Conservation (phyloP, 2,797 vertebrate species). For the Schizopygopsis pylzovi region DNA sequence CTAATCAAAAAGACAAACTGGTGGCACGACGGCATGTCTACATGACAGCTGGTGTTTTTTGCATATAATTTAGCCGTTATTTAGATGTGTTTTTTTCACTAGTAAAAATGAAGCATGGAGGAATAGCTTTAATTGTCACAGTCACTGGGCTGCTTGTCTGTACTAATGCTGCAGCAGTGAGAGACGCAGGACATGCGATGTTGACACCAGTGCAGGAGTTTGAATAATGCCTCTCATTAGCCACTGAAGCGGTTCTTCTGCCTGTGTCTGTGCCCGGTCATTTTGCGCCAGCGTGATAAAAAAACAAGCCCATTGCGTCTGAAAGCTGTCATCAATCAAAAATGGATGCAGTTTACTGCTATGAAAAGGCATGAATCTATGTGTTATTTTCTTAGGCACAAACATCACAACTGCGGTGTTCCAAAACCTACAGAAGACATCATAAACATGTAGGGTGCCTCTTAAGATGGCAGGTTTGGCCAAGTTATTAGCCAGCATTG, state of each 20-base stretch:
- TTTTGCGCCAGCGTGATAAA: constrained; percentile 75
- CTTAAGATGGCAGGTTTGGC: background rate
- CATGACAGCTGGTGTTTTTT: background rate
- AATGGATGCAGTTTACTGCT: constrained; percentile 26
- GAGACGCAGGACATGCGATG: constrained; percentile 57
- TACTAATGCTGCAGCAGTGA: constrained; percentile 58
- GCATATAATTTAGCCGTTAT: background rate
- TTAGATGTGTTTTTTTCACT: background rate
- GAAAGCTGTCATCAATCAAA: constrained; percentile 78
- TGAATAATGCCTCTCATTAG: constrained; percentile 84
- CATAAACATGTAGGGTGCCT: background rate
- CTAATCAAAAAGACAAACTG: background rate
- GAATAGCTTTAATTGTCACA: constrained; percentile 30
- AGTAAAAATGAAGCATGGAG: constrained; percentile 16
- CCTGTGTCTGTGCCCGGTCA: constrained; percentile 77
- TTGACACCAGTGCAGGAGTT: constrained; percentile 77
- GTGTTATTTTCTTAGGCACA: constrained; percentile 37
- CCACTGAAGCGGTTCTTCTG: constrained; percentile 73
- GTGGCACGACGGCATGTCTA: background rate
- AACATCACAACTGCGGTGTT: constrained; percentile 2
- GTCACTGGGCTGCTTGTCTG: constrained; percentile 62
- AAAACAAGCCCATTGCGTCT: constrained; percentile 72
- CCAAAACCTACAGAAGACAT: background rate
- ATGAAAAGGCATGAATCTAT: constrained; percentile 37
- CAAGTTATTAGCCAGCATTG: background rate